A percentile compares a stretch with the other conserved stretches of the same genome.
Conservation (phyloP, 2,113 vertebrate species). For the Malurus elegans region DNA sequence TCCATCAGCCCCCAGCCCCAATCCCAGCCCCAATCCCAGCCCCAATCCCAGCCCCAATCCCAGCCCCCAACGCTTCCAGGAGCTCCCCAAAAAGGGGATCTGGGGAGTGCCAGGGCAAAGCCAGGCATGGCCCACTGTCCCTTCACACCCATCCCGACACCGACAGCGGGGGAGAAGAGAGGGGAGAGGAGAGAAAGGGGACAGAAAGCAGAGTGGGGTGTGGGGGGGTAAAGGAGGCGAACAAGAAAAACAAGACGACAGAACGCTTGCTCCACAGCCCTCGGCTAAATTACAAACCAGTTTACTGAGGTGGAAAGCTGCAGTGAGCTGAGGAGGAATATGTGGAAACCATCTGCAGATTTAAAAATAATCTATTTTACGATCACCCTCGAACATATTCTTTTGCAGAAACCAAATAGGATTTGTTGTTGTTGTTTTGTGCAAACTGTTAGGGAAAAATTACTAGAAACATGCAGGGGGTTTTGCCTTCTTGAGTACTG, state of each 20-base stretch:
- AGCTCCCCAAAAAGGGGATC: neutral
- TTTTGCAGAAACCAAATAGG: slow-evolving; percentile 48
- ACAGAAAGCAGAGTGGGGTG: neutral
- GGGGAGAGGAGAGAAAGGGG: neutral
- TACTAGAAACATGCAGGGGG: slow-evolving; percentile 64
- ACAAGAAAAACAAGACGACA: slow-evolving; percentile 49
- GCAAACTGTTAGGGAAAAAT: slow-evolving; percentile 59
- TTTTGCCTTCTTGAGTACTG: slow-evolving; percentile 60
- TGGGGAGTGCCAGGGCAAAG: neutral
- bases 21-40: neutral
- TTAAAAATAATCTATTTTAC: slow-evolving; percentile 70
- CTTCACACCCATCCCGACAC: neutral
- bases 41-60: neutral
- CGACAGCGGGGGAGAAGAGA: neutral
- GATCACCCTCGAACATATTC: slow-evolving; percentile 41
- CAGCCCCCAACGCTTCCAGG: neutral
- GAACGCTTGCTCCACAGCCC: slow-evolving; percentile 54
- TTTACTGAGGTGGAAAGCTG: slow-evolving; percentile 65
- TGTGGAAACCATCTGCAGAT: slow-evolving; percentile 63
- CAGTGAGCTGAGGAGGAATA: slow-evolving; percentile 53
- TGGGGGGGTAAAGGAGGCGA: neutral
- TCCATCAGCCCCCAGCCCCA: neutral
- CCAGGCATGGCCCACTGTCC: accelerated
- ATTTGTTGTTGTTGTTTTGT: slow-evolving; percentile 50
- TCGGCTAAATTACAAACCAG: slow-evolving; percentile 44